Evolutionary conservation across 2,888 invertebrate genomes (phyloP).

Genomic region (Drosophila ustulata): DNA sequence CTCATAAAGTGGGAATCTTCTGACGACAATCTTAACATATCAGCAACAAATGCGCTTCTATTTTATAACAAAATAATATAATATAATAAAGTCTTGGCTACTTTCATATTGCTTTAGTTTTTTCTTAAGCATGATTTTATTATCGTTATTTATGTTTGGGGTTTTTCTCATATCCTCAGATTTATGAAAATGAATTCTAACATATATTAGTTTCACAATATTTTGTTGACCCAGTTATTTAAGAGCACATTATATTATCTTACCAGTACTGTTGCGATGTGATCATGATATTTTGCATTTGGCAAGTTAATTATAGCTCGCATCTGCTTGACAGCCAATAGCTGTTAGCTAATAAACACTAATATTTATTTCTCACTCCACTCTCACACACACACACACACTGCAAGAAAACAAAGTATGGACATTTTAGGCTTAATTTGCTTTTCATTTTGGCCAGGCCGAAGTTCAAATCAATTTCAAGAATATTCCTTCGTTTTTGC

Average conservation of each 20-base stretch:
- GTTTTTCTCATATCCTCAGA: no score
- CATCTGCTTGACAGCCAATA: conserved; percentile 22
- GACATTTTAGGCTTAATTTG: conserved; percentile 8
- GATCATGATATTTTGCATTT: conserved; percentile 71
- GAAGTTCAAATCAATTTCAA: conserved; percentile 17
- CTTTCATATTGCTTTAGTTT: no score
- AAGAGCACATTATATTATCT: conserved; percentile 34
- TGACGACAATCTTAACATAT: not conserved
- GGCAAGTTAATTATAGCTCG: conserved; percentile 6
- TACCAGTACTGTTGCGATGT: conserved; percentile 77
- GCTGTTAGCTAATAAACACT: not conserved
- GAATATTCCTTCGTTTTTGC: not conserved
- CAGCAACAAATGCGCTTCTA: not conserved
- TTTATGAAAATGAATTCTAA: no score
- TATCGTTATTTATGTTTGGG: no score
- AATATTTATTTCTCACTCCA: conserved; percentile 17
- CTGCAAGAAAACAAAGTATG: conserved; percentile 16
- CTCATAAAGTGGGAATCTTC: conserved; percentile 1
- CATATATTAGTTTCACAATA: not conserved
- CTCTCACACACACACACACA: conserved; percentile 12
- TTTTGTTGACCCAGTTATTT: not conserved
- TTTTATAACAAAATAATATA: no score
- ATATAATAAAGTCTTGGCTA: no score
- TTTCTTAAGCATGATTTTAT: no score
- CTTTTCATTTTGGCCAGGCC: not conserved